These are phyloP conservation scores for Pteronura brasiliensis DNA, from an alignment of 2,113 vertebrate genomes.

Conservation along the genomic window DNA sequence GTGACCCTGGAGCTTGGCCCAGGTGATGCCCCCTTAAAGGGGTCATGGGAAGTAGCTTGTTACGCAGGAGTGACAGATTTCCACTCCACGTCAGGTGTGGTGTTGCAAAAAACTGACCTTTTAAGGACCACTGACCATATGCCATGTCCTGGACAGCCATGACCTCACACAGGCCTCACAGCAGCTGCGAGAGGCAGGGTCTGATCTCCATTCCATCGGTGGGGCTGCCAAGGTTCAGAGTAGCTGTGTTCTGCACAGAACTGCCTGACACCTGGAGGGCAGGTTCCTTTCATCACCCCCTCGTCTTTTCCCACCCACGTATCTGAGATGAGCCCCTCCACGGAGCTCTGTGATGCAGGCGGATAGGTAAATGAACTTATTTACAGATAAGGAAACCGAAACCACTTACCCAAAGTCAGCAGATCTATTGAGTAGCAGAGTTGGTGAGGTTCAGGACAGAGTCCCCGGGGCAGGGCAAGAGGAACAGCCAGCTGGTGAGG, in stretches of 20 bases:
- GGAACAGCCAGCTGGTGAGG: not conserved
- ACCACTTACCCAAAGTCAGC: not conserved
- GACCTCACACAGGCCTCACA: not conserved
- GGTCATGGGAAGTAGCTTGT: not conserved
- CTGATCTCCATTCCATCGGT: not conserved
- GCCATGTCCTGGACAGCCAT: not conserved
- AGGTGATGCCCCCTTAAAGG: not conserved
- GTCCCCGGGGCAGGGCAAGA: not conserved
- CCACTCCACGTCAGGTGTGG: fast-evolving
- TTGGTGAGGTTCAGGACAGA: not conserved
- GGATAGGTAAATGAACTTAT: not conserved
- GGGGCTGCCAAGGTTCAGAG: not conserved
- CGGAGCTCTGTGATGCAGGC: fast-evolving
- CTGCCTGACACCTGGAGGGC: not conserved
- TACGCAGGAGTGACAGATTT: not conserved
- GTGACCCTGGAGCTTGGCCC: not conserved
- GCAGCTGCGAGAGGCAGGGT: not conserved
- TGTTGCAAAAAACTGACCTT: not conserved
- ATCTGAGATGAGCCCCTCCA: not conserved
- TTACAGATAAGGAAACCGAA: not conserved
- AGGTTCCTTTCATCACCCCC: not conserved
- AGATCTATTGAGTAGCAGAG: not conserved
- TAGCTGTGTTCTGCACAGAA: not conserved
- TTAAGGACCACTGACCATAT: not conserved
- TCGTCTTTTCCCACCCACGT: fast-evolving